phyloP scores from a whole-genome alignment of 1,140 invertebrate genomes.

The Augochlora pura region DNA sequence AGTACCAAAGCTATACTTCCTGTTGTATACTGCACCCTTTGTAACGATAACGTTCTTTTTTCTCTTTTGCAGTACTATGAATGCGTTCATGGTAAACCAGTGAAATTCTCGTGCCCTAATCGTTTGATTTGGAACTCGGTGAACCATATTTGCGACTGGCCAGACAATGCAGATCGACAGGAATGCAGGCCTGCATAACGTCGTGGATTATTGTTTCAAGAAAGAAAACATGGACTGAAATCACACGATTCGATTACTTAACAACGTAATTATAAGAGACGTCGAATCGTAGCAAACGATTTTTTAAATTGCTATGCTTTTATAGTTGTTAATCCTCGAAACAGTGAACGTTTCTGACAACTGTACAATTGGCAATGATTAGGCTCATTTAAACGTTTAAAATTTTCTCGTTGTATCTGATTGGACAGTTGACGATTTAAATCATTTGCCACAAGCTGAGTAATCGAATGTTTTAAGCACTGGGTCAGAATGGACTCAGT shows the following conservation, averaged over 20 bases:
- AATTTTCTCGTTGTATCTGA: no score
- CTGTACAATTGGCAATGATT: no score
- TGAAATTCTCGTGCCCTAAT: constrained; percentile 86
- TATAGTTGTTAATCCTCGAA: background rate
- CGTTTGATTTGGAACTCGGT: constrained; percentile 88
- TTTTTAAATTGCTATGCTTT: background rate
- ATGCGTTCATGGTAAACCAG: constrained; percentile 87
- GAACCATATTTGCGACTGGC: constrained; percentile 89
- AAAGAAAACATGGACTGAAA: background rate
- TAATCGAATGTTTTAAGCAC: no score
- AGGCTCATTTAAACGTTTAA: no score
- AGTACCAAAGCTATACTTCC: background rate
- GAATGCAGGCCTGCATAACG: constrained; percentile 75
- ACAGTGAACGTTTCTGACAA: no score
- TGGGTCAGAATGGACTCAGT: no score
- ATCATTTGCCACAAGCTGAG: no score
- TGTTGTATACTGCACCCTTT: background rate
- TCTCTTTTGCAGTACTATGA: constrained; percentile 86
- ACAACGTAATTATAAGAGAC: background rate
- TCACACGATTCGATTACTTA: background rate
- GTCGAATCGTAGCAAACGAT: background rate
- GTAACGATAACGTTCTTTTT: constrained; percentile 32
- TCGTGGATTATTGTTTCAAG: background rate
- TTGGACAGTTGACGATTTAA: no score
- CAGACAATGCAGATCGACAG: constrained; percentile 84